These are phyloP conservation scores for Idaea biselata DNA, from an alignment of 2,888 invertebrate genomes.

Conservation along the genomic window DNA sequence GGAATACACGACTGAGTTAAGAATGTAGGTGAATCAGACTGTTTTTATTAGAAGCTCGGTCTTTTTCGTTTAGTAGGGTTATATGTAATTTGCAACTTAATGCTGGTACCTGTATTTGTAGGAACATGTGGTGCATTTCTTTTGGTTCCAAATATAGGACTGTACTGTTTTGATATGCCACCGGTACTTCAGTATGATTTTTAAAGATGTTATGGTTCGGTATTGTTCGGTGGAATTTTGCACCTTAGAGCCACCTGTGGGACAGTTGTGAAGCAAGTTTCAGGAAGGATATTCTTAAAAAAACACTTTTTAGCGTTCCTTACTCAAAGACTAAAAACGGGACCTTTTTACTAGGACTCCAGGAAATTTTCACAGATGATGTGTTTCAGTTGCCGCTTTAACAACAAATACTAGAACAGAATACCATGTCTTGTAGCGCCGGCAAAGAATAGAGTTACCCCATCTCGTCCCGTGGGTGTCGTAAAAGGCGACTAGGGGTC, in stretches of 20 bases:
- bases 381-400: no score
- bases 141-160: constrained; percentile 68
- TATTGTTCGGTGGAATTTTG: neutral
- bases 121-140: constrained; percentile 69
- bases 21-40: constrained; percentile 17
- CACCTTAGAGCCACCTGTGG: neutral
- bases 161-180: constrained; percentile 40
- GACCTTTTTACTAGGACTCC: no score
- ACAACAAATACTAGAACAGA: no score
- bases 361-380: no score
- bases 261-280: neutral
- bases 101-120: constrained; percentile 71
- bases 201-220: constrained; percentile 5
- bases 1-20: constrained; percentile 43
- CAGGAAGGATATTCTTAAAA: neutral
- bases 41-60: constrained; percentile 3
- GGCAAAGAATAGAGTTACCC: no score
- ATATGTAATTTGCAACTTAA: constrained; percentile 70
- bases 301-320: no score
- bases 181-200: constrained; percentile 36
- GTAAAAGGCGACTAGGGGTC: no score
- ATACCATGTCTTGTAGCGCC: no score
- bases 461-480: no score
- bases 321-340: no score
- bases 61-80: constrained; percentile 37